phyloP scores from a whole-genome alignment of 2,797 vertebrate species.

The Lerista edwardsae region DNA sequence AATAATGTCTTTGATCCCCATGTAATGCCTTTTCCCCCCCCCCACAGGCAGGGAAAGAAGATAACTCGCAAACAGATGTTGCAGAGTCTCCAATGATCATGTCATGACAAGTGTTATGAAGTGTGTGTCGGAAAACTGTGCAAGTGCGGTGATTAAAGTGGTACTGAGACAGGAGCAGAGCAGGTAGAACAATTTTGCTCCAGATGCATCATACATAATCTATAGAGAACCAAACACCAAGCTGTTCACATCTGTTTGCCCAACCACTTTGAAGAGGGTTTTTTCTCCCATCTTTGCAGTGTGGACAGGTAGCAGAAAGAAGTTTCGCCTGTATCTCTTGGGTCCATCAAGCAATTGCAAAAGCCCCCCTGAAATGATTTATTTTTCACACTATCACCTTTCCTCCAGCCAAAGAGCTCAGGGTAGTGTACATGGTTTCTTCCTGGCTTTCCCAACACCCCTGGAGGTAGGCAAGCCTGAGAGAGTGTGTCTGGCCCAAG shows the following conservation, averaged over 20 bases:
- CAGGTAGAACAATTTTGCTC: constrained; percentile 51
- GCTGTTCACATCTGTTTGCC: constrained; percentile 27
- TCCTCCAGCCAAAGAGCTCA: not conserved
- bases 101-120: constrained; percentile 69
- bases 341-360: not conserved
- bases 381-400: not conserved
- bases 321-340: constrained; percentile 36
- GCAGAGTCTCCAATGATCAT: constrained; percentile 47
- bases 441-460: not conserved
- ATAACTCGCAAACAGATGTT: constrained; percentile 51
- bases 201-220: constrained; percentile 37
- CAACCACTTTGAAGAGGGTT: constrained; percentile 1
- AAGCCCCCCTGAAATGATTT: not conserved
- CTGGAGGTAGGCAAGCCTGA: not conserved
- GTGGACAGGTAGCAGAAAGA: constrained; percentile 5
- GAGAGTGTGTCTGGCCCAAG: not conserved
- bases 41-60: constrained; percentile 1
- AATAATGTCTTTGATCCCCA: constrained; percentile 40
- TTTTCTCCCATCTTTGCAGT: constrained; percentile 11
- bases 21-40: constrained; percentile 17
- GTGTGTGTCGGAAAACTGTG: constrained; percentile 50
- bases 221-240: constrained; percentile 39
- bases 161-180: constrained; percentile 30
- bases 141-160: constrained; percentile 54
- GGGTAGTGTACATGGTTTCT: not conserved